Conservation (phyloP, 92 coral and sea anemone species). For the Desmophyllum pertusum region DNA sequence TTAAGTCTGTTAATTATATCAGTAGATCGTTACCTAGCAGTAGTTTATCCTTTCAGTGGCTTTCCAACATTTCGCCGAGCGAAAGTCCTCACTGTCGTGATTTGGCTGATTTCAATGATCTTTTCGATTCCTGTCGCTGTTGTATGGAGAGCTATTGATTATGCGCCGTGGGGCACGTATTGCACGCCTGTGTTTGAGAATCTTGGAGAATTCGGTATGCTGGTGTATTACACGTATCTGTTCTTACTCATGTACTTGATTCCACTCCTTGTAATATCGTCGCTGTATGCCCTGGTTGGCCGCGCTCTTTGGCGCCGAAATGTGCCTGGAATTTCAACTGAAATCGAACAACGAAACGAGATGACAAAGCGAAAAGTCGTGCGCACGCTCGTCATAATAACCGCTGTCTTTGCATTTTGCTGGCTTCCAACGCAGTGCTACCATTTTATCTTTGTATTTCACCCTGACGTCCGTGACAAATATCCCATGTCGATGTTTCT, state of each 20-base stretch:
- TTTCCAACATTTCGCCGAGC: conserved; percentile 12
- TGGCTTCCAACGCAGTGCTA: conserved; percentile 80
- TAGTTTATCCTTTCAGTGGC: conserved; percentile 23
- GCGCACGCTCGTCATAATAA: conserved; percentile 58
- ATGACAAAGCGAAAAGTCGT: conserved; percentile 75
- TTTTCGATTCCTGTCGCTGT: conserved; percentile 11
- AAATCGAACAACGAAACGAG: conserved; percentile 58
- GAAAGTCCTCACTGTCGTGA: conserved; percentile 1
- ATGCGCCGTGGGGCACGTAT: not conserved
- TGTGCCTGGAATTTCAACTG: conserved; percentile 63
- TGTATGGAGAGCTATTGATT: not conserved
- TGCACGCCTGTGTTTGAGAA: not conserved
- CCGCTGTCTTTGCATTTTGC: conserved; percentile 68
- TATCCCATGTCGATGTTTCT: conserved; percentile 55
- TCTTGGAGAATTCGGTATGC: not conserved
- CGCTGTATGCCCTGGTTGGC: conserved; percentile 64
- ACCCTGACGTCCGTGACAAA: conserved; percentile 1
- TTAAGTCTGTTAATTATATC: conserved; percentile 19
- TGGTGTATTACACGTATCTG: conserved; percentile 5
- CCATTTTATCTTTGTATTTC: conserved; percentile 61
- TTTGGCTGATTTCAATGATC: conserved; percentile 28
- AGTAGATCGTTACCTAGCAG: conserved; percentile 28
- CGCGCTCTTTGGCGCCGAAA: conserved; percentile 68
- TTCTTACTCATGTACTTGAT: conserved; percentile 54
- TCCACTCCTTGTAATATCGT: conserved; percentile 67